Evolutionary conservation across 1,140 invertebrate species (phyloP), one percentile per base, ranked within the genome.

Genomic region (Scylla paramamosain): DNA sequence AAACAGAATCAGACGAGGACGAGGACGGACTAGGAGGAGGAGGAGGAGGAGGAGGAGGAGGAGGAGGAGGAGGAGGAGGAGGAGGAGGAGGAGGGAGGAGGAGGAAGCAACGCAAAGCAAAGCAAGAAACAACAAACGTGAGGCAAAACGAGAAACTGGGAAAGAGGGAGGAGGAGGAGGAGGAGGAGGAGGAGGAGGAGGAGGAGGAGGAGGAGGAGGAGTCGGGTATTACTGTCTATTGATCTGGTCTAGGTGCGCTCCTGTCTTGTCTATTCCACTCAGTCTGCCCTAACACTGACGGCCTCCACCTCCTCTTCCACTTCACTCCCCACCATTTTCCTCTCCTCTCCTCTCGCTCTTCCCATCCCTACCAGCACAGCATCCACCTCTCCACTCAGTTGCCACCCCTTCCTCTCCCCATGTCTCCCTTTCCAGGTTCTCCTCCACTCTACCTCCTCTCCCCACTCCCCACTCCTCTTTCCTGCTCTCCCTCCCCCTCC

Each of bases 141-240:
- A 28, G 28, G 91, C 25, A 77, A 77, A 39, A 77, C 25, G 12
- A 28, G 8, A 67, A 59, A 92, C 29, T 32, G 91, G 32, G 52
- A 45, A 89, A 84, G 83, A 12, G 20, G 77, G 67, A 32, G 59
- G 7, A 39, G 32, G 67, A 83, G 91, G 31, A 93, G 46, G 28
- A 67, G 28, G 59, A 25, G 67, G n/a, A n/a, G n/a, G 67, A 77
- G 67, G 67, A 25, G 67, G 67, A n/a, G 20, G 16, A 77, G 67
- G 67, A 77, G 67, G 67, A 77, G 67, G 67, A 77, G 67, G 67
- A 77, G 67, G 67, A 77, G 67, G 67, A 77, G n/a, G 67, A n/a
- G 67, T 14, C 25, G 91, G 29, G 91, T 45, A 92, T 92, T 83
- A 83, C 31, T 39, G 92, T 39, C 90, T 91, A 91, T 91, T 91